These are phyloP conservation scores for Cyanoderma ruficeps DNA, from an alignment of 2,113 vertebrate genomes.

Conservation along the genomic window DNA sequence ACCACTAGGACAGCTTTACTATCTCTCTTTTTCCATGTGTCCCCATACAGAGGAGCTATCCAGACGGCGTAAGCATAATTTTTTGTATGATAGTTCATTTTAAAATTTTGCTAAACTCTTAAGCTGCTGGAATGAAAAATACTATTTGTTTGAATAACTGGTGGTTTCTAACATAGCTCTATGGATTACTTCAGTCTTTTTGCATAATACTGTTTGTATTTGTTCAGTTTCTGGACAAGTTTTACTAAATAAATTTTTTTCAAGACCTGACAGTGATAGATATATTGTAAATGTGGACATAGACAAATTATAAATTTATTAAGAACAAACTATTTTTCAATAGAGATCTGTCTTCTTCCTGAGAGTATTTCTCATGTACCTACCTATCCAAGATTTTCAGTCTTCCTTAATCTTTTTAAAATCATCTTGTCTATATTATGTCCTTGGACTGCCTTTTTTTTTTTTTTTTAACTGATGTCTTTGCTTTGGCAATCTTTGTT, in stretches of 20 bases:
- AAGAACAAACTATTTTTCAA: neutral
- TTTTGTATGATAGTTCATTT: neutral
- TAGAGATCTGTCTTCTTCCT: neutral
- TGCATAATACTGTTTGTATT: neutral
- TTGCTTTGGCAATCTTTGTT: neutral
- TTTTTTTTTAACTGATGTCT: neutral
- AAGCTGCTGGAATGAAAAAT: neutral
- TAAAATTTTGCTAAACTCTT: neutral
- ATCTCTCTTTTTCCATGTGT: neutral
- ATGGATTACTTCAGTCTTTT: neutral
- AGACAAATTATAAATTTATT: neutral
- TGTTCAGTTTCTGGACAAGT: neutral
- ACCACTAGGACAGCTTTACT: neutral
- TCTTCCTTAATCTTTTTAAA: neutral
- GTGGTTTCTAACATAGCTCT: neutral
- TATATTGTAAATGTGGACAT: neutral
- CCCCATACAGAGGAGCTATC: neutral
- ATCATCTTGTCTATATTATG: neutral
- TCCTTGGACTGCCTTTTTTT: neutral
- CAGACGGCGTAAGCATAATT: fast-evolving
- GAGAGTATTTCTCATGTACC: neutral
- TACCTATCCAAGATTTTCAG: neutral
- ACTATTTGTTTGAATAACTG: neutral
- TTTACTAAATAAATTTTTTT: neutral
- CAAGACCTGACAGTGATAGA: neutral